Base-by-base conservation (phyloP, 2,113 vertebrate genomes). In the Corythaixoides concolor region DNA sequence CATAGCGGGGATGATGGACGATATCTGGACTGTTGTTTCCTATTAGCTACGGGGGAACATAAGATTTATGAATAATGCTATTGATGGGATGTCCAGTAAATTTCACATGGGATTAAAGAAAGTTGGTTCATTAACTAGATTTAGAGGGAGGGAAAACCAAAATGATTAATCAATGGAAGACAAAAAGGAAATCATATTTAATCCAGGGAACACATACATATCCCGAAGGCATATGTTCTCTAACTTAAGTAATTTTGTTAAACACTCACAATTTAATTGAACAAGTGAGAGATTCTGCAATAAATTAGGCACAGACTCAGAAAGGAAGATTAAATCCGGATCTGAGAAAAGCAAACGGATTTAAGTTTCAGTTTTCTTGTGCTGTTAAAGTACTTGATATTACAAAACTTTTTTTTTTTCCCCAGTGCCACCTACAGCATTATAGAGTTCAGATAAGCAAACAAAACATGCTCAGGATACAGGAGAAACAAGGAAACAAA, bases 51-150 rank as follows among this genome's bases (percentile, higher is more conserved):
- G 9, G 62, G 27, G 28, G 56, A 84, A 70, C 7, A 5, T 17
- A 39, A 85, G 79, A 88, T 80, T 95, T 72, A 90, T 84, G 59
- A 88, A 52, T 49, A 93, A 91, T 2, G 3, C 59, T 35, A 41
- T 60, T 39, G 43, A 63, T 78, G 35, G 35, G 79, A 78, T 10
- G 15, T 81, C 92, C 60, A 84, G 85, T 84, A 86, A 90, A 81
- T 85, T 74, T 95, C 88, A 94, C 59, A 47, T 23, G 85, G 75
- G 93, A 95, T 77, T 96, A 77, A 88, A 69, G 75, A 70, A 90
- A 88, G 63, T 35, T 81, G 64, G 39, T 90, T 95, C 90, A 92
- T 93, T 92, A 93, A 81, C 35, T 68, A 75, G 68, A 87, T 85
- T 96, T 93, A 93, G 69, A 63, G 67, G 74, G 84, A 68, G n/a